Evolutionary conservation across 2,888 invertebrate genomes (phyloP), one percentile per base, ranked within the genome.

Genomic region (Noctua janthina): DNA sequence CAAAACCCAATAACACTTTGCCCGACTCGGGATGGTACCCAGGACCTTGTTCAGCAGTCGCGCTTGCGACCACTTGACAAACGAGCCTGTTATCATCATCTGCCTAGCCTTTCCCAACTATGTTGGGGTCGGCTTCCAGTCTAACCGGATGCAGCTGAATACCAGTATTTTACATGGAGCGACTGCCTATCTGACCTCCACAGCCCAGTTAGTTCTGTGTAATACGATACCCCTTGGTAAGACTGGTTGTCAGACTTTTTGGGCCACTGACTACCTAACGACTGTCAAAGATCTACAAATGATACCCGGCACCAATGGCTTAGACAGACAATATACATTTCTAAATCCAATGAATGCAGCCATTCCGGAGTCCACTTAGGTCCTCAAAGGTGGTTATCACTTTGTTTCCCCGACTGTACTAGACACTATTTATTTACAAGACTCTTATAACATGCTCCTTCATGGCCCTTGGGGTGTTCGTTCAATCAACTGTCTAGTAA

Each of bases 401-500:
- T 62, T 15, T 62, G 2, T 62, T 62, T 67, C n/a, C 8, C 1
- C 11, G 8, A 49, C 39, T 59, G 11, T 29, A 56, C 54, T 8
- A 35, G 15, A 7, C 13, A 29, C 15, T 49, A 43, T 6, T 43
- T 8, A 72, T 62, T 59, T 20, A 59, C 20, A 49, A 77, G 23
- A 49, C n/a, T 54, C 35, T 23, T 29, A 56, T 49, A 29, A 64
- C 17, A 15, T 29, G 29, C 29, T 29, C 29, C 17, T 67, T 59
- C n/a, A 46, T 17, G 23, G 49, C 29, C 49, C 68, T 29, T 15
- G 3, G 15, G 79, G 23, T 54, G 84, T 59, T n/a, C 35, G 46
- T 29, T 68, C 79, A 71, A 79, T 84, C 59, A 72, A 68, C 72
- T 54, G 67, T 46, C 23, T 67, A 35, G 51, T 54, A 54, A 74